Base-by-base conservation (phyloP, 2,888 invertebrate genomes). In the Ormia ochracea region DNA sequence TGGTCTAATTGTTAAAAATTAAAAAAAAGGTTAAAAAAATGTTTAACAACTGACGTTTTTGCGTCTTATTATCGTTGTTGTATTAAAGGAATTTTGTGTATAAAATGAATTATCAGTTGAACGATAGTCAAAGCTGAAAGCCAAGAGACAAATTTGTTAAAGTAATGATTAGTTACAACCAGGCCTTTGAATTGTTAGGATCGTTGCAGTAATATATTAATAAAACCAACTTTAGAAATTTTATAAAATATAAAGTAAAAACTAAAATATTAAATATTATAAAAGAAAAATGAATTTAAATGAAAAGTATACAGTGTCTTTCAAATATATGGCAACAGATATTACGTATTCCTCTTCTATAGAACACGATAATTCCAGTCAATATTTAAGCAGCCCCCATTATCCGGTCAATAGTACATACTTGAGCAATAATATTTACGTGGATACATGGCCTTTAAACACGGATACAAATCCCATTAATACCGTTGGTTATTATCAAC, bases 311-410 rank as follows among this genome's bases (percentile, higher is more conserved):
- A 73, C 63, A 41, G 76, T 66, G 52, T 19, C 59, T 3, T 75
- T 68, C 36, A 74, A 75, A 73, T 75, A 48, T 33, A 21, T 43
- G 23, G 9, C 70, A 14, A 82, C 81, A 26, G 85, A 86, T 76
- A 84, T 85, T 41, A 82, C 83, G 26, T 88, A 87, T 73, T 84
- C 87, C 26, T 89, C 89, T 10, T 76, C 80, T 0, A 45, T 58
- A 21, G 88, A 88, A 82, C 89, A 89, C 75, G 89, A 88, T 33
- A 86, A 85, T 56, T 87, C 89, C 7, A 33, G 14, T 1, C 89
- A 86, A 45, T 88, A 86, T 36, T 43, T 86, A 58, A 84, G 83
- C 41, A 89, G 89, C 81, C 88, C 88, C 12, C 84, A 82, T 54
- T 88, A 86, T 61, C 38, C 66, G 10, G 21, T 54, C 1, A 68